Base-by-base conservation (phyloP, 2,888 invertebrate genomes). In the Boloria selene region DNA sequence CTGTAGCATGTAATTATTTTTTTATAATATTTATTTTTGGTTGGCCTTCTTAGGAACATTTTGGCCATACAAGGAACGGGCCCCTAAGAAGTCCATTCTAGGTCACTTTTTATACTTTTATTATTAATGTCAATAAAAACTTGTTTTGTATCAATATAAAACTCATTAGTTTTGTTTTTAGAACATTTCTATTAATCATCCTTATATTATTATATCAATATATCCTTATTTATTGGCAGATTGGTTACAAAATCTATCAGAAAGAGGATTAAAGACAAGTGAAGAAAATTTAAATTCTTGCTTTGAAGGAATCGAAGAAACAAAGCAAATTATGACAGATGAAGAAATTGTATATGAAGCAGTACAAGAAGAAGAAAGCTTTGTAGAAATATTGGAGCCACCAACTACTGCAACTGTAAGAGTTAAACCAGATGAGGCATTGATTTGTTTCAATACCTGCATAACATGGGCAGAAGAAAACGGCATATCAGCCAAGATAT, bases 371-470 rank as follows among this genome's bases (percentile, higher is more conserved):
- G 54, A 72, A 70, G 70, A 70, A 65, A 72, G 67, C 67, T 63
- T 62, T 70, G 63, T 66, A 70, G 70, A 70, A 67, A 70, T 62
- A 71, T 71, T 71, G 60, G 70, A 71, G 68, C 68, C 65, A 72
- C 50, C 62, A 67, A 67, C 67, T 67, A 62, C 54, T 63, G 67
- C 71, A 71, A 73, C 72, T 70, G 67, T 71, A 68, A 64, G 55
- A 72, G 69, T 66, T 60, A 73, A 61, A 74, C 65, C 73, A 69
- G 72, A 74, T 72, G 42, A 65, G 26, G 75, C 72, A 73, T 76
- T 75, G 64, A 73, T 45, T 73, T 77, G 73, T 74, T 75, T 75
- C 74, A 77, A 75, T 77, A 75, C 74, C 67, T 75, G 74, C 71
- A 73, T 76, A 75, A 75, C 74, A 72, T 76, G 77, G 74, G 73